A percentile compares a stretch with the other conserved stretches of the same genome.
Conservation (phyloP, 2,888 invertebrate species). For the Drosophila macrospina region DNA sequence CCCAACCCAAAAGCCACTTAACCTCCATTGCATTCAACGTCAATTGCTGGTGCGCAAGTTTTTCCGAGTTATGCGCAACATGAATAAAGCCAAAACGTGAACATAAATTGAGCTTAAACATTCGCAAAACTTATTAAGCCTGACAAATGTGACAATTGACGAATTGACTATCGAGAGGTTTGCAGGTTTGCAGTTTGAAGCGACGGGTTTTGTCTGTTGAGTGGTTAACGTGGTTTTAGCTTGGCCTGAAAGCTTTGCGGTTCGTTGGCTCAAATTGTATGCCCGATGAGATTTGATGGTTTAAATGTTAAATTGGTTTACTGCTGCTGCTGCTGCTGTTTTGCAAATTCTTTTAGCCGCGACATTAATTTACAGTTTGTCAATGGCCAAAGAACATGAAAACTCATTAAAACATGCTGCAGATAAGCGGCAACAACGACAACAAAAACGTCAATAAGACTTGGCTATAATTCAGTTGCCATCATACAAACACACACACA, state of each 20-base stretch:
- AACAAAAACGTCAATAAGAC: conserved; percentile 36
- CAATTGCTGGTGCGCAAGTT: conserved; percentile 29
- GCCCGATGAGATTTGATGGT: conserved; percentile 42
- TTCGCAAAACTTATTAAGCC: conserved; percentile 70
- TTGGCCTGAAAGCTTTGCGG: conserved; percentile 30
- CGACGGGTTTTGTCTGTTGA: conserved; percentile 8
- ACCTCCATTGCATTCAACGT: conserved; percentile 45
- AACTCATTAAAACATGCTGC: conserved; percentile 65
- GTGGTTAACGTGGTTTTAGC: conserved; percentile 11
- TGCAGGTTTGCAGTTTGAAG: conserved; percentile 1
- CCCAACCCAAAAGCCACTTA: conserved; percentile 58
- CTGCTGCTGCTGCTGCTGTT: conserved; percentile 40
- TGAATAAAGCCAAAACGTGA: conserved; percentile 52
- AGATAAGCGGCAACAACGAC: conserved; percentile 45
- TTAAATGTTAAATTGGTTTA: conserved; percentile 67
- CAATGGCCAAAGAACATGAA: conserved; percentile 64
- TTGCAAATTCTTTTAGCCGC: conserved; percentile 58
- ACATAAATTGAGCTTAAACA: conserved; percentile 70
- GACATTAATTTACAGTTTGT: conserved; percentile 77
- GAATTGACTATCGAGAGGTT: conserved; percentile 54
- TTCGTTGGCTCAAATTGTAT: conserved; percentile 41
- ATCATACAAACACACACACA: conserved; percentile 37
- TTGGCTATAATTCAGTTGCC: conserved; percentile 61
- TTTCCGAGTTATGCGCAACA: conserved; percentile 10
- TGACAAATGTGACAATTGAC: conserved; percentile 77